Evolutionary conservation across 2,888 invertebrate species (phyloP), one percentile per base, ranked within the genome.

Genomic region (Latheticus oryzae): DNA sequence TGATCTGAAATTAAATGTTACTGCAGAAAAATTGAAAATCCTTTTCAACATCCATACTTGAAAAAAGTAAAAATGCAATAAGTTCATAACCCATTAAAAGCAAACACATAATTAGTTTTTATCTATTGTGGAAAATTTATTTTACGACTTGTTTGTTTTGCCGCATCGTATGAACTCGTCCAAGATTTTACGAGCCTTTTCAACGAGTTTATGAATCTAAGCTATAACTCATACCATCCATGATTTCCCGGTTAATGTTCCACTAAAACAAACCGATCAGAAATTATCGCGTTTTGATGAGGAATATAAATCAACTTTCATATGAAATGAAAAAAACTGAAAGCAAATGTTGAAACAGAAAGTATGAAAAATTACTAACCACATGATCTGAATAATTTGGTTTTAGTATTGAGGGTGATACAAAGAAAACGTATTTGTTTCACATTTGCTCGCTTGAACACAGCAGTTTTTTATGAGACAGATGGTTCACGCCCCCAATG

Each of bases 401-500:
- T 33, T n/a, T n/a, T n/a, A n/a, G n/a, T n/a, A n/a, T n/a, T 19
- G 33, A 43, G 23, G 52, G 32, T 30, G 45, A 45, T 19, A 54
- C 53, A 54, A 37, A 54, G 53, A 45, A n/a, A 54, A 35, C 35
- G 13, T 43, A 45, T 54, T 51, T 43, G 53, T 43, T 53, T 23
- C 53, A 53, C 43, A 53, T 53, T 54, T 45, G 53, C 45, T 28
- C 45, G 53, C 28, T 35, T 15, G 43, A 52, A 13, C 40, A 38
- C n/a, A 37, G 54, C 63, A 32, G 62, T 75, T 75, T 73, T 75
- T 75, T 73, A 73, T 71, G 69, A 67, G 74, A 74, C 75, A 75
- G 75, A 74, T 75, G 75, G 69, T 73, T 26, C 61, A 64, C 75
- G 75, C 76, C 76, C 73, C 75, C 74, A 73, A 76, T 76, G 76